These are phyloP conservation scores for Vanessa atalanta DNA, from an alignment of 1,140 invertebrate species.

Conservation along the genomic window DNA sequence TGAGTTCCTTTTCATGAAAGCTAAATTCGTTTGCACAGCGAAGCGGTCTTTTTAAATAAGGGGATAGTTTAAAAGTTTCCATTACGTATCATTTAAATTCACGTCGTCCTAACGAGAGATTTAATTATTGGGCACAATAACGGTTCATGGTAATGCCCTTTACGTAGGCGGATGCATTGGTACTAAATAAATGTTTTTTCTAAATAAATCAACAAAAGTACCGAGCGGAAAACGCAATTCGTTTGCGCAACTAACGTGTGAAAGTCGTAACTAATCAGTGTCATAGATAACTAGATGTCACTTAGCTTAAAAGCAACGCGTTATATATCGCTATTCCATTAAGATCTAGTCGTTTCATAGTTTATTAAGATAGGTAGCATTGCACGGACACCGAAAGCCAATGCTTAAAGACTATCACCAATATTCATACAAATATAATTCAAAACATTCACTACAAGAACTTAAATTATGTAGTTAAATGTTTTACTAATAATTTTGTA, in stretches of 20 bases:
- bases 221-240: constrained; percentile 36
- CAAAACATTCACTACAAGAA: too few relatives aligned
- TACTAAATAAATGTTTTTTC: constrained; percentile 36
- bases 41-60: not conserved
- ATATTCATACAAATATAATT: not conserved
- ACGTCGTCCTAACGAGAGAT: not conserved
- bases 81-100: not conserved
- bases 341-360: constrained; percentile 34
- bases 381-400: constrained; percentile 4
- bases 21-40: not conserved
- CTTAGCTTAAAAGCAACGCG: constrained; percentile 59
- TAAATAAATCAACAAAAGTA: constrained; percentile 32
- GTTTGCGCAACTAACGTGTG: constrained; percentile 51
- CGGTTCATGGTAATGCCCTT: not conserved
- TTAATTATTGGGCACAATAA: not conserved
- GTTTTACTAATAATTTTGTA: too few relatives aligned
- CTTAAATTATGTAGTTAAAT: too few relatives aligned
- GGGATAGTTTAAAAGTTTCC: not conserved
- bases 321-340: constrained; percentile 63
- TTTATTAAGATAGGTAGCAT: constrained; percentile 26
- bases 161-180: not conserved
- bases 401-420: not conserved
- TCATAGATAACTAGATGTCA: constrained; percentile 45
- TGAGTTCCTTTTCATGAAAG: not conserved
- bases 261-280: constrained; percentile 55